Evolutionary conservation across 2,113 vertebrate genomes (phyloP).

Genomic region (Ceyx melanurus): DNA sequence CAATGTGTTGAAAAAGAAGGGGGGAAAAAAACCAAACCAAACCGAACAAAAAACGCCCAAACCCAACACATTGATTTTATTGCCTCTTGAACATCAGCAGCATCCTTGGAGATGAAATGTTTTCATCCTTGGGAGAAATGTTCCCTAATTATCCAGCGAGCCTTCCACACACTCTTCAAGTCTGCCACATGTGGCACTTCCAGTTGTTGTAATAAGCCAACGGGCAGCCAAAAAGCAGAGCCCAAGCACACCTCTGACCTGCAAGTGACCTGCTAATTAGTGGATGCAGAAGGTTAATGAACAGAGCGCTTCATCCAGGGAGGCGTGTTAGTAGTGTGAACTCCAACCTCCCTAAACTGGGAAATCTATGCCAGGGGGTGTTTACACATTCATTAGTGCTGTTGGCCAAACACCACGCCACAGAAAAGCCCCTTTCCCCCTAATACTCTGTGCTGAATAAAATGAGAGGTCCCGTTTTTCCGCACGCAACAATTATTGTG

Average conservation of each 20-base stretch:
- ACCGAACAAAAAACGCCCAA: no score
- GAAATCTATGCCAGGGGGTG: constrained; percentile 73
- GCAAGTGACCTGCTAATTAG: constrained; percentile 80
- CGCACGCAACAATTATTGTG: not conserved
- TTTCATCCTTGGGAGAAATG: constrained; percentile 70
- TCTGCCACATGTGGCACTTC: constrained; percentile 68
- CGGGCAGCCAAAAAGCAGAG: constrained; percentile 46
- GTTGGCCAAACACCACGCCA: constrained; percentile 39
- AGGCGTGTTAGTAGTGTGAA: not conserved
- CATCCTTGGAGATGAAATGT: no score
- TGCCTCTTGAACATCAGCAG: constrained; percentile 74
- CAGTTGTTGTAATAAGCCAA: constrained; percentile 62
- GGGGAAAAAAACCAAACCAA: not conserved
- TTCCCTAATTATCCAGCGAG: constrained; percentile 69
- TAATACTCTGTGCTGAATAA: not conserved
- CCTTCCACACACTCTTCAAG: constrained; percentile 66
- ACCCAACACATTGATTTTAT: constrained; percentile 54
- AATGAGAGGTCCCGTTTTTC: constrained; percentile 5
- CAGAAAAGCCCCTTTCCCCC: not conserved
- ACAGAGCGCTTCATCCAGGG: not conserved
- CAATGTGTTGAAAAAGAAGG: not conserved
- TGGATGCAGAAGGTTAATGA: constrained; percentile 64
- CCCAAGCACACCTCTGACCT: constrained; percentile 66
- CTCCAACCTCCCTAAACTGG: constrained; percentile 59
- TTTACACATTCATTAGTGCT: constrained; percentile 41